phyloP scores from a whole-genome alignment of 2,113 vertebrate genomes.

The Pao palembangensis region DNA sequence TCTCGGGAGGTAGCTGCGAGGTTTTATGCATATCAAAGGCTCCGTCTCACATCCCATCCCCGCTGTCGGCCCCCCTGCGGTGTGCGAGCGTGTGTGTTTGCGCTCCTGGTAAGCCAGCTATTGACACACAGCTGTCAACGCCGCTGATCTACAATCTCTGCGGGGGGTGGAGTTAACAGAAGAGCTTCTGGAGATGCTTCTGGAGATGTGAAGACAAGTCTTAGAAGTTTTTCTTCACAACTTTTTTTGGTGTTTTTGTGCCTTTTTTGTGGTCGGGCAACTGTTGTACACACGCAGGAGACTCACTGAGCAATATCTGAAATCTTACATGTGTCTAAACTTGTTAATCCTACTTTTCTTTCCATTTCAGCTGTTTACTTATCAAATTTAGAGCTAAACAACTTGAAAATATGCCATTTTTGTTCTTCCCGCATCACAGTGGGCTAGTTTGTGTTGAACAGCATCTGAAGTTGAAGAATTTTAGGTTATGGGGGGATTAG shows the following conservation, averaged over 20 bases:
- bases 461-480: too few relatives aligned
- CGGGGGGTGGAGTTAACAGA: constrained; percentile 10
- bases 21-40: constrained; percentile 70
- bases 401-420: too few relatives aligned
- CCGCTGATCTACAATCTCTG: constrained; percentile 30
- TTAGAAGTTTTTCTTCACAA: background rate
- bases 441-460: too few relatives aligned
- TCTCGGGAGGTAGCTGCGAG: constrained; percentile 36
- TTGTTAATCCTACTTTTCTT: too few relatives aligned
- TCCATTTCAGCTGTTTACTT: too few relatives aligned
- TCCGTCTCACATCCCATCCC: constrained; percentile 28
- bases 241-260: too few relatives aligned
- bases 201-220: background rate
- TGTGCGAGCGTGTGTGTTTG: constrained; percentile 56
- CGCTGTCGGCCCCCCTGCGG: constrained; percentile 74
- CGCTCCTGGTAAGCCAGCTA: constrained; percentile 38
- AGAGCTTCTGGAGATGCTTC: constrained; percentile 1
- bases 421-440: too few relatives aligned
- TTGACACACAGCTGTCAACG: constrained; percentile 53
- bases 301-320: too few relatives aligned
- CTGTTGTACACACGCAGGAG: too few relatives aligned
- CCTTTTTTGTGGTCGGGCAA: too few relatives aligned
- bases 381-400: too few relatives aligned
- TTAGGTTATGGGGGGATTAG: background rate
- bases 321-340: too few relatives aligned